phyloP scores from a whole-genome alignment of 1,140 invertebrate species.

The Lasaia peninsularis region DNA sequence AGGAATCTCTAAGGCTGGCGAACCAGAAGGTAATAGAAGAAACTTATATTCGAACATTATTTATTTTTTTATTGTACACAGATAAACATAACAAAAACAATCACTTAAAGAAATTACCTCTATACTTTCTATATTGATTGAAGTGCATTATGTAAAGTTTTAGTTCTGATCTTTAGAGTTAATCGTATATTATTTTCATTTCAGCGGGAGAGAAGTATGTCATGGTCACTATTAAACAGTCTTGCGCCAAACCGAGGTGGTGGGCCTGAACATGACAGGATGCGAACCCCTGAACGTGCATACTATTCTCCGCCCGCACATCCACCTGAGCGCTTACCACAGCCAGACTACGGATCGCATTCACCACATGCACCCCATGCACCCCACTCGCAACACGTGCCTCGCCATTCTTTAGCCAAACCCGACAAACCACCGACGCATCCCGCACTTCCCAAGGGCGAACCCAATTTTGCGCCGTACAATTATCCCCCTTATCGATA shows the following conservation, averaged over 20 bases:
- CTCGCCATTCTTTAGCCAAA: constrained; percentile 59
- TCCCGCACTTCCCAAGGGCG: constrained; percentile 81
- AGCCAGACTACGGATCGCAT: constrained; percentile 46
- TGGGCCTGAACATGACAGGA: constrained; percentile 57
- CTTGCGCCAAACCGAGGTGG: constrained; percentile 55
- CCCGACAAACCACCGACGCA: constrained; percentile 79
- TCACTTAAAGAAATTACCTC: no score
- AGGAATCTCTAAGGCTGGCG: constrained; percentile 89
- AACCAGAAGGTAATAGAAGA: constrained; percentile 85
- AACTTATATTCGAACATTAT: no score
- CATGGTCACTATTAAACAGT: constrained; percentile 75
- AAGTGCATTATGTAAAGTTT: no score
- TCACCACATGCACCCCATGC: constrained; percentile 50
- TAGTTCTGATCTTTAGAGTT: no score
- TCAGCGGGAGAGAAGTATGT: constrained; percentile 68
- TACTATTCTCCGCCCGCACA: constrained; percentile 40
- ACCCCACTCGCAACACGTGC: constrained; percentile 56
- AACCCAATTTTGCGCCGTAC: constrained; percentile 85
- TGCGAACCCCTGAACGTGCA: constrained; percentile 49
- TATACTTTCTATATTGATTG: no score
- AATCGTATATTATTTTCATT: constrained; percentile 25
- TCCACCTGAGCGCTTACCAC: constrained; percentile 42
- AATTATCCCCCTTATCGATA: constrained; percentile 75
- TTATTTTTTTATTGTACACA: no score
- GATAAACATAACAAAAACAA: no score